A percentile compares a stretch with the other conserved stretches of the same genome.
Conservation (phyloP, 2,888 invertebrate species). For the Cheilosia pagana region DNA sequence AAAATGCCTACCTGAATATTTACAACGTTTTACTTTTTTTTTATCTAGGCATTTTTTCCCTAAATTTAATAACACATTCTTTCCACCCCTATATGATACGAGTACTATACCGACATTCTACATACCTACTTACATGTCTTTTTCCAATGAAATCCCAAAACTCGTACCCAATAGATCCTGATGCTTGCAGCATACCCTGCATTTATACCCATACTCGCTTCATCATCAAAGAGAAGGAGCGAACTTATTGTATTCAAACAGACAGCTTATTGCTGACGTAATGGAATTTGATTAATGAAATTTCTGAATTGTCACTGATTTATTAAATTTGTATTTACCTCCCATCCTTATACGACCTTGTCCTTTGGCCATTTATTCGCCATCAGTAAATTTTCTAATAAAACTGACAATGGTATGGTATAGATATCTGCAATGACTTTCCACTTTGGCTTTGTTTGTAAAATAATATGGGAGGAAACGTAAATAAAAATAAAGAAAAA, state of each 20-base stretch:
- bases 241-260: conserved; percentile 30
- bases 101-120: no score
- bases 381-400: conserved; percentile 22
- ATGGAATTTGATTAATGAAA: conserved; percentile 53
- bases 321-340: conserved; percentile 34
- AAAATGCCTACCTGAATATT: no score
- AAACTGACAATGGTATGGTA: conserved; percentile 12
- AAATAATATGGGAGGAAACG: conserved; percentile 12
- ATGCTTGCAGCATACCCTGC: neutral
- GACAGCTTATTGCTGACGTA: conserved; percentile 32
- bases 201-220: neutral
- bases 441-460: conserved; percentile 3
- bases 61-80: no score
- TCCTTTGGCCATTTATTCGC: conserved; percentile 10
- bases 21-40: no score
- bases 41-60: no score
- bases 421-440: conserved; percentile 15
- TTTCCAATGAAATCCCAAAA: neutral
- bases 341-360: neutral
- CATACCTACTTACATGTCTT: neutral
- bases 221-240: conserved; percentile 21
- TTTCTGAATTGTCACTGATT: conserved; percentile 48
- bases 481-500: conserved; percentile 17
- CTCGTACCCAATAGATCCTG: no score
- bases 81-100: no score